A percentile compares a stretch with the other conserved stretches of the same genome.
Evolutionary conservation across 2,888 invertebrate species (phyloP).

Genomic region (Toxonevra muliebris): DNA sequence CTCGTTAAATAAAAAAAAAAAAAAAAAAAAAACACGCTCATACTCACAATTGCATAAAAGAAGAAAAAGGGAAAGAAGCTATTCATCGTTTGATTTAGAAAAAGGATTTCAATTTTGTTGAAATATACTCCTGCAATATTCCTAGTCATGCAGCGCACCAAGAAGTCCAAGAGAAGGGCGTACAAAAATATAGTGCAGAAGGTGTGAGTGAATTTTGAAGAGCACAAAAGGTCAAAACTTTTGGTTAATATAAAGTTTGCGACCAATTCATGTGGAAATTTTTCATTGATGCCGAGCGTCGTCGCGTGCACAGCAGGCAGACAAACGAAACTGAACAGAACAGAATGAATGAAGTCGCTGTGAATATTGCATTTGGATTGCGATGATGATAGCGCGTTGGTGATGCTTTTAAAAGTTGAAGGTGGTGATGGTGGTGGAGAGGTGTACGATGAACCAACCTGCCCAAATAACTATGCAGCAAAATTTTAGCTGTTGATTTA

Average conservation of each 20-base stretch:
- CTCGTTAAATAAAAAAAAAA: no score
- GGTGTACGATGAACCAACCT: no score
- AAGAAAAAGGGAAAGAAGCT: no score
- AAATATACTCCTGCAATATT: background rate
- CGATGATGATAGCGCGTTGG: no score
- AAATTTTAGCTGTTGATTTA: no score
- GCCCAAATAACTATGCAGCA: no score
- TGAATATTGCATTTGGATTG: no score
- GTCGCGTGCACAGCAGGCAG: background rate
- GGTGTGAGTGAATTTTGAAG: background rate
- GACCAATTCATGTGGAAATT: conserved; percentile 36
- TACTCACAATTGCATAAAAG: background rate
- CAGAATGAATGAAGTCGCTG: no score
- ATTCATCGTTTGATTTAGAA: conserved; percentile 15
- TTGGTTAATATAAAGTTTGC: conserved; percentile 31
- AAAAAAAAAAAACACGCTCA: no score
- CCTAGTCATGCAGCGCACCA: conserved; percentile 8
- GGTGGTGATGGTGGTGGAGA: no score
- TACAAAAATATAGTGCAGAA: background rate
- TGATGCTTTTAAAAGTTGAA: no score
- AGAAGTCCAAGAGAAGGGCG: background rate
- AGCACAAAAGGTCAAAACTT: conserved; percentile 31
- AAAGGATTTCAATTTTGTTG: conserved; percentile 29
- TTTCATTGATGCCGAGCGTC: conserved; percentile 30
- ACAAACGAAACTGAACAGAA: no score